Evolutionary conservation across 2,797 vertebrate species (phyloP), one percentile per base, ranked within the genome.

Genomic region (Hirundo rustica): DNA sequence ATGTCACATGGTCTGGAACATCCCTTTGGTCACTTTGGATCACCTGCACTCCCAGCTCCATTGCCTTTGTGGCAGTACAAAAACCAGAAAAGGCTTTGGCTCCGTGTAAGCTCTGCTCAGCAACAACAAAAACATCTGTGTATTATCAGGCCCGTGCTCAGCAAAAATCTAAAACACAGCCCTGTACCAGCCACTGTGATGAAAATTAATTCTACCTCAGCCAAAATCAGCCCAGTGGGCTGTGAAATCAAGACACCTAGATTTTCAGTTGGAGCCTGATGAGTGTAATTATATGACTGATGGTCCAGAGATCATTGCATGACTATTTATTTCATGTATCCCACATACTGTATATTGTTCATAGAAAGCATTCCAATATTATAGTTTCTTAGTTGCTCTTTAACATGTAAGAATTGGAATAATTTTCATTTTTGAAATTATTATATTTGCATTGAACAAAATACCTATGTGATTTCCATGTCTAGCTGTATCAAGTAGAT

Each of bases 381-480:
- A 71, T 17, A 80, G 51, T 92, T 85, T 94, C 87, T 93, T 72
- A 80, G 44, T 82, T 91, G 29, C 15, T 95, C 38, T 88, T 84
- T 45, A 67, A 42, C 9, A 67, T 51, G 3, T 61, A 93, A 85
- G 34, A 47, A 68, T 92, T 71, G 65, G 88, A 93, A 78, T 36
- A 20, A 86, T 84, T 96, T 93, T 91, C 6, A 47, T 79, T 93
- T 16, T 11, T 94, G 60, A 91, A 75, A 85, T 60, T 60, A 51
- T 86, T 77, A 44, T 81, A 89, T 92, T 76, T 79, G 72, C 45
- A 36, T 91, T 70, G 40, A 95, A 71, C 7, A 82, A 89, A 75
- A 61, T 79, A 71, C 53, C 61, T 83, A 34, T 53, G 38, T 40
- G 34, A 42, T 95, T 95, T 47, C 50, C 36, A 11, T 55, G 53